Conservation (phyloP, 1,140 invertebrate genomes). For the Ceratitis capitata region DNA sequence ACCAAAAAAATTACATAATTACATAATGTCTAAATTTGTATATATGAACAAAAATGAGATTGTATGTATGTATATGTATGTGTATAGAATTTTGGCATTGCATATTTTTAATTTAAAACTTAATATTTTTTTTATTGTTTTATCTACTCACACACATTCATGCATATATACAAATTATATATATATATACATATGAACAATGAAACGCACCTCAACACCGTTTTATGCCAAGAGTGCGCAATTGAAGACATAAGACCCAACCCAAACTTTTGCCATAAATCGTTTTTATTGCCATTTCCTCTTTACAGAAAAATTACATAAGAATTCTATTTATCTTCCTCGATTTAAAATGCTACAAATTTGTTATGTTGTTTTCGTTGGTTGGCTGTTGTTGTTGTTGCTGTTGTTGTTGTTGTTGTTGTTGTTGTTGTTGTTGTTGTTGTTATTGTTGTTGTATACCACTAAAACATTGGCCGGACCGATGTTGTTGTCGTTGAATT, state of each 20-base stretch:
- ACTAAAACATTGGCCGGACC: too few species aligned
- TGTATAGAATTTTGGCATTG: too few species aligned
- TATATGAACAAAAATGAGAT: too few species aligned
- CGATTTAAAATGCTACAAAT: conserved; percentile 32
- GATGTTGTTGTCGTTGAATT: too few species aligned
- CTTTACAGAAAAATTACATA: conserved; percentile 32
- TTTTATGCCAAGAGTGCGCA: not conserved
- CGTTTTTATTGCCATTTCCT: conserved; percentile 26
- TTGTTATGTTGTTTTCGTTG: not conserved
- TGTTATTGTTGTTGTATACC: too few species aligned
- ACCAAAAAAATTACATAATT: too few species aligned
- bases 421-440: not conserved
- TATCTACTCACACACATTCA: not conserved
- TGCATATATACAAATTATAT: not conserved
- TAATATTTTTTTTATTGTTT: not conserved
- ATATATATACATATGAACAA: not conserved
- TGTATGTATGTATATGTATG: too few species aligned
- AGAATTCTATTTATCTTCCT: conserved; percentile 36
- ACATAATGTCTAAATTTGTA: too few species aligned
- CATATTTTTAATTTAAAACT: too few species aligned
- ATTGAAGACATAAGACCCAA: conserved; percentile 22
- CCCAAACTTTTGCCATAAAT: conserved; percentile 25
- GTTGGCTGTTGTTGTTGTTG: not conserved
- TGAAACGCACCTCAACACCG: not conserved
- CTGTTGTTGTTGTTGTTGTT: not conserved